Conservation (phyloP, 2,797 vertebrate species). For the Phoxinus dragarum region DNA sequence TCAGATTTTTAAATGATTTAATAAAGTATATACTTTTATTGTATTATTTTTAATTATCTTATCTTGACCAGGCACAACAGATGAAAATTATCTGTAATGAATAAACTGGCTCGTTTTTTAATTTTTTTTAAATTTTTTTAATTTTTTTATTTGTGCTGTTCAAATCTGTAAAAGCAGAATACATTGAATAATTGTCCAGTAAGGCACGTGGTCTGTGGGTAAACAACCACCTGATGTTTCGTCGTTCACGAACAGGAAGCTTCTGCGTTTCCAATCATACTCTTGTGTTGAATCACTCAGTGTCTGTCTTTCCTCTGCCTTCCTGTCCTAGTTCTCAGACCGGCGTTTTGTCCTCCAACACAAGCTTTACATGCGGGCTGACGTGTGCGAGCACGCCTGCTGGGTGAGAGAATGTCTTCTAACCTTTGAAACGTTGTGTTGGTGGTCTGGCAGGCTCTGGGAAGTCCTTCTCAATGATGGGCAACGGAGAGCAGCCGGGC, state of each 20-base stretch:
- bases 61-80: not conserved
- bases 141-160: not conserved
- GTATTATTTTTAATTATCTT: not conserved
- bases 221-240: not conserved
- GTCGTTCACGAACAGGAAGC: constrained; percentile 62
- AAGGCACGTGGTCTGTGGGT: constrained; percentile 21
- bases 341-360: not conserved
- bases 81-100: not conserved
- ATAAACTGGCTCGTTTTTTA: not conserved
- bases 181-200: not conserved
- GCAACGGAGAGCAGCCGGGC: constrained; percentile 92
- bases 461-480: constrained; percentile 99
- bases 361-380: constrained; percentile 1
- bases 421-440: constrained; percentile 22
- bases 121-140: not conserved
- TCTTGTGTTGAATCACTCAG: not conserved
- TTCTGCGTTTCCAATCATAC: constrained; percentile 63
- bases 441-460: constrained; percentile 86
- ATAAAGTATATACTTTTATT: not conserved
- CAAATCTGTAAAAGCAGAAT: not conserved
- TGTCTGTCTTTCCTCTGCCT: constrained; percentile 58
- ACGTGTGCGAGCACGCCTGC: not conserved
- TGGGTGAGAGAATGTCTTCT: not conserved
- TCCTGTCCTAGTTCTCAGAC: constrained; percentile 59
- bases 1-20: not conserved